A percentile compares a stretch with the other conserved stretches of the same genome.
phyloP scores from a whole-genome alignment of 2,113 vertebrate genomes.

The Prunella himalayana region DNA sequence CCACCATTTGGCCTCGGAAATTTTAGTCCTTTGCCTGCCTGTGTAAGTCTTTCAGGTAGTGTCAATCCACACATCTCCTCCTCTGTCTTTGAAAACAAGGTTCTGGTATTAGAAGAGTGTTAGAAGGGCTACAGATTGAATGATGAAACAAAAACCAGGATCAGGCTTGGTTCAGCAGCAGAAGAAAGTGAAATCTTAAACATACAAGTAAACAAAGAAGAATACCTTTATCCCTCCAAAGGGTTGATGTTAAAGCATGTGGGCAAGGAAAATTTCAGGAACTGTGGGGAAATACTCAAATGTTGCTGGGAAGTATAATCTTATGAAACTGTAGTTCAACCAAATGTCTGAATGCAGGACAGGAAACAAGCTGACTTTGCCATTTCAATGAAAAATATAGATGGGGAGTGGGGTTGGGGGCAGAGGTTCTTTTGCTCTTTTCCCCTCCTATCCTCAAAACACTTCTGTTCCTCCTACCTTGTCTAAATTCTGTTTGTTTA shows the following conservation, averaged over 20 bases:
- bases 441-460: background rate
- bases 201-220: background rate
- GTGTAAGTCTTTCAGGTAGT: background rate
- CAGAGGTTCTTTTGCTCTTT: background rate
- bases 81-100: background rate
- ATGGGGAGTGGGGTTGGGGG: background rate
- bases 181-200: background rate
- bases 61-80: background rate
- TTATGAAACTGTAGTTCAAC: background rate
- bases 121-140: background rate
- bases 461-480: background rate
- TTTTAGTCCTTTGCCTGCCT: background rate
- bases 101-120: background rate
- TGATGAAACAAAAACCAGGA: background rate
- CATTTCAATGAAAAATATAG: background rate
- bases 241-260: background rate
- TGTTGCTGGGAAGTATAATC: background rate
- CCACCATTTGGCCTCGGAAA: background rate
- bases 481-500: background rate
- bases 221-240: background rate
- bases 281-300: background rate
- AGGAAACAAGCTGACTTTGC: background rate
- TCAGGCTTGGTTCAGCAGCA: background rate
- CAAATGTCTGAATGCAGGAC: background rate
- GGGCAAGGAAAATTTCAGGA: background rate